Evolutionary conservation across 1,140 invertebrate genomes (phyloP).

Genomic region (Neuroterus valhalla): DNA sequence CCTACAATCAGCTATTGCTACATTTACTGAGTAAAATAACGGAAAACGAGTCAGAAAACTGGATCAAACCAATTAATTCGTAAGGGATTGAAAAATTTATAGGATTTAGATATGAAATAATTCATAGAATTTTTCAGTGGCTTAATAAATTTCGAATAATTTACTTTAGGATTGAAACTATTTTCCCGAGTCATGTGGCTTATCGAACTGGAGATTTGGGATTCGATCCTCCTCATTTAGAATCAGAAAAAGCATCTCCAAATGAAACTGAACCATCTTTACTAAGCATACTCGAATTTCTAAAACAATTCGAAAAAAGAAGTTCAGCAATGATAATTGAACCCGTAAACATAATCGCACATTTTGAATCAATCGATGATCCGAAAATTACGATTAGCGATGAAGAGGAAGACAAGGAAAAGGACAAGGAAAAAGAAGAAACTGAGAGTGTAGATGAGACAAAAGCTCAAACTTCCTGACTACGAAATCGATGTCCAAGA

Average conservation of each 20-base stretch:
- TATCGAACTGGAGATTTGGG: not conserved
- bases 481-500: too few relatives aligned
- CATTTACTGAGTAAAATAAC: slow-evolving; percentile 40
- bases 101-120: not conserved
- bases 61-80: not conserved
- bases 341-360: too few relatives aligned
- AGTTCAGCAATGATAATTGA: not conserved
- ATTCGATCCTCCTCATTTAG: not conserved
- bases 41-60: slow-evolving; percentile 24
- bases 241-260: not conserved
- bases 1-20: slow-evolving; percentile 32
- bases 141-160: too few relatives aligned
- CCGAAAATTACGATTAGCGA: too few relatives aligned
- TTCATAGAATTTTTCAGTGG: too few relatives aligned
- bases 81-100: not conserved
- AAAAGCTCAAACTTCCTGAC: too few relatives aligned
- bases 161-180: not conserved
- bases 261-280: not conserved
- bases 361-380: too few relatives aligned
- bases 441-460: too few relatives aligned
- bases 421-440: too few relatives aligned
- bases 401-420: too few relatives aligned
- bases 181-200: not conserved
- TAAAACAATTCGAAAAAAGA: not conserved
- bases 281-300: not conserved